Evolutionary conservation across 2,888 invertebrate species (phyloP), one percentile per base, ranked within the genome.

Genomic region (Nephrocerus scutellatus): DNA sequence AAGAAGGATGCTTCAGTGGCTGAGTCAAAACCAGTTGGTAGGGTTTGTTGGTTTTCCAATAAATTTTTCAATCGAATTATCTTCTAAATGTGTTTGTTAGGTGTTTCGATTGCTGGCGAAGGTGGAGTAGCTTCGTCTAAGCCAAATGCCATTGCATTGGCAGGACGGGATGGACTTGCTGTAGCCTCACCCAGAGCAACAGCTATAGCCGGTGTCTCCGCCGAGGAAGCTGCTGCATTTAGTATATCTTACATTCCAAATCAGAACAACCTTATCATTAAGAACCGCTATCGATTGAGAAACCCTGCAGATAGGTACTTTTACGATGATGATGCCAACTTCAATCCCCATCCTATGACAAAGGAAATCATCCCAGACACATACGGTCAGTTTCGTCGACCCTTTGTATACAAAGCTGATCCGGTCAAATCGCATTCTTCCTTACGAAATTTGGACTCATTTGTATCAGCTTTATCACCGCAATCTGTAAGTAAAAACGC

Each of bases 21-120:
- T 16, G 84, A 84, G 66, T 83, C 84, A 1, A 83, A 80, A 53
- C 84, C 84, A 38, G 72, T 83, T 29, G 84, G 83, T 72, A 51
- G 64, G 72, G 58, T 5, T 4, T 6, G 10, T 14, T 24, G 20
- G 15, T 7, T 18, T 30, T 13, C 1, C n/a, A 30, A 30, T 42
- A 25, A 37, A 20, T 14, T 2, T 6, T n/a, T 19, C 9, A 19
- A 21, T 31, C 3, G 21, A 10, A 21, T 3, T 14, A 24, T 10
- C 25, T 22, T 14, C 2, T 10, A 13, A 39, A 33, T 41, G 41
- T 38, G 28, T 34, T 43, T 62, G 65, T 7, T 56, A 82, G 83
- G 81, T 48, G 59, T 79, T 0, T 77, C 79, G 7, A 74, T 79
- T 22, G 70, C 77, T 4, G 78, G 78, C 1, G 74, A 74, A 32